Percentiles rank a stretch among this genome's conserved stretches.
phyloP scores from a whole-genome alignment of 2,797 vertebrate species.

The Dermochelys coriacea region DNA sequence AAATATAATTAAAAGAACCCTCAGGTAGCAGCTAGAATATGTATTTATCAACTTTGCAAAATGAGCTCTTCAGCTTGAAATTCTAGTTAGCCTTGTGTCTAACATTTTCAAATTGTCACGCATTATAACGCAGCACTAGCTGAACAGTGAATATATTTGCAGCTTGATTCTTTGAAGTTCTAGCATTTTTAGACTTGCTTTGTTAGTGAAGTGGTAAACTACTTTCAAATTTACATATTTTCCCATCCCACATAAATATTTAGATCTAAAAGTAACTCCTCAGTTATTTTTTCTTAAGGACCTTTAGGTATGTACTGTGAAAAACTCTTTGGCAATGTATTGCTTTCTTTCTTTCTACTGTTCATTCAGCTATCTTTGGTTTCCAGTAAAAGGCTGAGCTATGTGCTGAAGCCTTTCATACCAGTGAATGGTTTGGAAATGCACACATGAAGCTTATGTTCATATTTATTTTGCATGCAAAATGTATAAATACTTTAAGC shows the following conservation, averaged over 20 bases:
- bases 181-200: neutral
- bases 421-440: neutral
- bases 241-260: neutral
- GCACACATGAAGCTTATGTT: neutral
- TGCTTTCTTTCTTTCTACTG: neutral
- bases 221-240: neutral
- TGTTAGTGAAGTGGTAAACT: neutral
- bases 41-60: neutral
- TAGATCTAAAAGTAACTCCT: neutral
- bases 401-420: neutral
- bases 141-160: neutral
- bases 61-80: neutral
- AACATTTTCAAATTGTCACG: accelerated
- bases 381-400: conserved; percentile 3
- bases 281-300: neutral
- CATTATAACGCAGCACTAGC: accelerated
- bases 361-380: neutral
- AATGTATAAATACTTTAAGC: neutral
- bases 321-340: neutral
- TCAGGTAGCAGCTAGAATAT: neutral
- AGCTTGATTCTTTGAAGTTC: neutral
- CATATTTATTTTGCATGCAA: neutral
- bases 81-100: neutral
- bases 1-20: neutral
- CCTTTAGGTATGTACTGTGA: neutral